These are phyloP conservation scores for Miniopterus natalensis DNA, from an alignment of 2,113 vertebrate species.

Conservation along the genomic window DNA sequence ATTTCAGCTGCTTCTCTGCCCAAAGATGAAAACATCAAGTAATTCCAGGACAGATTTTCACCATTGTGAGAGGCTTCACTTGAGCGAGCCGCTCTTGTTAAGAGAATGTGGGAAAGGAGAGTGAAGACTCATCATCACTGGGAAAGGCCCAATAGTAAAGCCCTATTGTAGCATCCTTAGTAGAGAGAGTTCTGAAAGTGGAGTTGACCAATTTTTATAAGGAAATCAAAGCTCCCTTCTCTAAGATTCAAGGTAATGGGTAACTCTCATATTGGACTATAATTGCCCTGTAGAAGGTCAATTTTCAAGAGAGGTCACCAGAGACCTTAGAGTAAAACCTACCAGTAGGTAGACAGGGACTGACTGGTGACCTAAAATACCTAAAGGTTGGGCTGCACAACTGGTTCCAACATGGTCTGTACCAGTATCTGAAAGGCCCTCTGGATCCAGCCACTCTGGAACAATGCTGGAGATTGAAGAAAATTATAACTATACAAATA, in stretches of 20 bases:
- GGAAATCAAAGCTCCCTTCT: background rate
- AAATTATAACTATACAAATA: background rate
- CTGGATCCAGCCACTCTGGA: background rate
- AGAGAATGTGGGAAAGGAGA: background rate
- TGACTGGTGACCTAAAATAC: background rate
- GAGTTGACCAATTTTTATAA: background rate
- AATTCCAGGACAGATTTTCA: background rate
- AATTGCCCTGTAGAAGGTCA: background rate
- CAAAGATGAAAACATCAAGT: background rate
- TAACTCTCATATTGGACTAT: background rate
- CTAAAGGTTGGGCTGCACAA: background rate
- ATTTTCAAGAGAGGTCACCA: background rate
- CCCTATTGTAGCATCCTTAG: background rate
- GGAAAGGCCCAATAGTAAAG: background rate
- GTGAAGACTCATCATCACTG: background rate
- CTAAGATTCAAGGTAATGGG: background rate
- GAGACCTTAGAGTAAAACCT: background rate
- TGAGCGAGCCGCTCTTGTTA: background rate
- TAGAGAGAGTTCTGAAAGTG: background rate
- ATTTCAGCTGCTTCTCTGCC: conserved; percentile 13
- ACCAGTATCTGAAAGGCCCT: background rate
- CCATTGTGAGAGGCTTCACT: background rate
- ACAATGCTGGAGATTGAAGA: background rate
- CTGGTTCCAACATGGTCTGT: background rate
- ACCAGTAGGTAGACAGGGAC: too few species aligned